Evolutionary conservation across 2,888 invertebrate genomes (phyloP).

Genomic region (Orchesellides sinensis): DNA sequence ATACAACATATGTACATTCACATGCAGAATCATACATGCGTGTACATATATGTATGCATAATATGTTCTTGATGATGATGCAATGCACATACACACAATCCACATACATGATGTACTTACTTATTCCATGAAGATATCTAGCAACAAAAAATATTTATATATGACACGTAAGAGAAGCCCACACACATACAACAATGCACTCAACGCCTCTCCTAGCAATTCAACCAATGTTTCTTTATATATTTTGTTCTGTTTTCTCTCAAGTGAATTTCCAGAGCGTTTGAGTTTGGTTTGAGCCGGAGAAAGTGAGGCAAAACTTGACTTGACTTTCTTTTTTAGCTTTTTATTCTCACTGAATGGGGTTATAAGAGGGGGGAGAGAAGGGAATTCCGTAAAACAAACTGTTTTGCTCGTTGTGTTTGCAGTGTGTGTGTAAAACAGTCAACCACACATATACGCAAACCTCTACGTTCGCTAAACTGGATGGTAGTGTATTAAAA

Average conservation of each 20-base stretch:
- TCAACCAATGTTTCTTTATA: constrained; percentile 15
- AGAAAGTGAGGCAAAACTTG: constrained; percentile 49
- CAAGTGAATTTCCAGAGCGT: constrained; percentile 49
- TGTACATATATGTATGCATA: neutral
- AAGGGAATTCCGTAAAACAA: no score
- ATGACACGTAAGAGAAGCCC: neutral
- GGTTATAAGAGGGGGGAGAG: constrained; percentile 29
- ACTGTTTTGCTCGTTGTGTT: no score
- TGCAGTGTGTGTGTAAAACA: no score
- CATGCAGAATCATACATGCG: neutral
- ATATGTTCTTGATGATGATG: neutral
- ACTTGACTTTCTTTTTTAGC: constrained; percentile 40
- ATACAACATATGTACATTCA: neutral
- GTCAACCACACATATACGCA: no score
- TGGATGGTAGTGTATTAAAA: no score
- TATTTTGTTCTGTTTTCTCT: constrained; percentile 34
- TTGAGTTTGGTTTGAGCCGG: constrained; percentile 37
- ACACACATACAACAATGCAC: neutral
- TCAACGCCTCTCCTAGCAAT: constrained; percentile 6
- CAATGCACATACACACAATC: neutral
- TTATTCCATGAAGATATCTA: no score
- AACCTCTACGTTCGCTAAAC: no score
- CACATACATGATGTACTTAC: no score
- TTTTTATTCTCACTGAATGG: constrained; percentile 27
- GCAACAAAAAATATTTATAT: no score